phyloP scores from a whole-genome alignment of 2,888 invertebrate genomes.

The Morpho helenor region DNA sequence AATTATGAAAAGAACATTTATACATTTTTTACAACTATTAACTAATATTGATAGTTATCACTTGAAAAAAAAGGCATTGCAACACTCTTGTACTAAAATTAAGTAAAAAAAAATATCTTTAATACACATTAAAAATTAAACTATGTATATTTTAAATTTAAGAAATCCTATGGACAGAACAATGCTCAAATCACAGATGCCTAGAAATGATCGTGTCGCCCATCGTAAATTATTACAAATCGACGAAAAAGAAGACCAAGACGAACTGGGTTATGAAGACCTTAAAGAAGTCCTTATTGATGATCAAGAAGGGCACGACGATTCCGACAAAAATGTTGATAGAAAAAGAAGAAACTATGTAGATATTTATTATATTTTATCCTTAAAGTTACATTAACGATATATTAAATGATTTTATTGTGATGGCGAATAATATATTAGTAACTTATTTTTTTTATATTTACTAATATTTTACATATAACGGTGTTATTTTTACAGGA shows the following conservation, averaged over 20 bases:
- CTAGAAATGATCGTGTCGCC: slow-evolving; percentile 6
- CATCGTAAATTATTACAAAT: slow-evolving; percentile 47
- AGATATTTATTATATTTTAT: neutral
- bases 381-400: too few relatives aligned
- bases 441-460: too few relatives aligned
- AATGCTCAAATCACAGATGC: neutral
- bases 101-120: too few relatives aligned
- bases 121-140: too few relatives aligned
- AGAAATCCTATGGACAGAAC: slow-evolving; percentile 28
- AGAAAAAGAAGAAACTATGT: slow-evolving; percentile 37
- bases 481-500: slow-evolving; percentile 5
- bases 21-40: too few relatives aligned
- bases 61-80: too few relatives aligned
- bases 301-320: slow-evolving; percentile 40
- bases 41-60: too few relatives aligned
- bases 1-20: too few relatives aligned
- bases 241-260: slow-evolving; percentile 44
- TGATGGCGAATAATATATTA: too few relatives aligned
- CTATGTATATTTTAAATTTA: neutral
- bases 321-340: slow-evolving; percentile 36
- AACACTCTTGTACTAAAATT: too few relatives aligned
- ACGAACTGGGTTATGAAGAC: slow-evolving; percentile 44
- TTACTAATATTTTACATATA: too few relatives aligned
- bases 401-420: too few relatives aligned
- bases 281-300: slow-evolving; percentile 48